phyloP scores from a whole-genome alignment of 2,113 vertebrate species.

The Nymphicus hollandicus region DNA sequence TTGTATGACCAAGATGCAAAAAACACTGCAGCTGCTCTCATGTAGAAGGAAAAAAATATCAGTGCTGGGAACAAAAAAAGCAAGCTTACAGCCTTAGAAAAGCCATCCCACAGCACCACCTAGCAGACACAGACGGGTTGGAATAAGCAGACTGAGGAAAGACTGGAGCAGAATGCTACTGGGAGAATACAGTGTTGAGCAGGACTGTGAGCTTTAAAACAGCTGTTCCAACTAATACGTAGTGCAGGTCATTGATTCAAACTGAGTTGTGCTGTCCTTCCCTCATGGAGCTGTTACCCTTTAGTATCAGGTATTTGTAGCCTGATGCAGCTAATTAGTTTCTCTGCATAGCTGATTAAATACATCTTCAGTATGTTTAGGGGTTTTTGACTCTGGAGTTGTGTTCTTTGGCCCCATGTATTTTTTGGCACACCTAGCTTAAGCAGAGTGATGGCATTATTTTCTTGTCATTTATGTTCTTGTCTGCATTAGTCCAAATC shows the following conservation, averaged over 20 bases:
- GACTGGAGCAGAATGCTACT: background rate
- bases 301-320: background rate
- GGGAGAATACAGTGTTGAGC: background rate
- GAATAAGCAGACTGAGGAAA: background rate
- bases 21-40: background rate
- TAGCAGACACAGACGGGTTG: slow-evolving; percentile 2
- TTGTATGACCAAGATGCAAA: background rate
- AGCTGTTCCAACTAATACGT: background rate
- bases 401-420: background rate
- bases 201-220: background rate
- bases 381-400: background rate
- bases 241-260: background rate
- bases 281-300: background rate
- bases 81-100: background rate
- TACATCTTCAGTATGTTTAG: background rate
- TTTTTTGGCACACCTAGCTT: background rate
- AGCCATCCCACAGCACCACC: slow-evolving; percentile 59
- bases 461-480: background rate
- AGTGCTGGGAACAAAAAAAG: background rate
- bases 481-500: background rate
- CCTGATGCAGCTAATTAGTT: background rate
- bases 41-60: background rate
- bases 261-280: background rate
- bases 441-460: background rate
- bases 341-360: background rate